Evolutionary conservation across 1,140 invertebrate genomes (phyloP).

Genomic region (Sarcophaga peregrina): DNA sequence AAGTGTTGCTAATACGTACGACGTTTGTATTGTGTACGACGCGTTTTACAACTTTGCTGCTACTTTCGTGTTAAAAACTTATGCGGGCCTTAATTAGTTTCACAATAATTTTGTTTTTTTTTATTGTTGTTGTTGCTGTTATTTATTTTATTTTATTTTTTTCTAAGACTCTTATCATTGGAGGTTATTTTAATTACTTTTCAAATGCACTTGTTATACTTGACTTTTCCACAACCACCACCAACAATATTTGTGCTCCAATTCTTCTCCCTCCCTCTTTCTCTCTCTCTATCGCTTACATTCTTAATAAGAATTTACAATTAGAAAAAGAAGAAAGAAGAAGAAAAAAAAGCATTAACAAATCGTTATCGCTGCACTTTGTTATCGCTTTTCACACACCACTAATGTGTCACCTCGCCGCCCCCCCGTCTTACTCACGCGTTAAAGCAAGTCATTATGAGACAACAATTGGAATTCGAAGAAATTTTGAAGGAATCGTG

Average conservation of each 20-base stretch:
- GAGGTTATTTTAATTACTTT: conserved; percentile 27
- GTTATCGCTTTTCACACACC: neutral
- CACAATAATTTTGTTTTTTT: neutral
- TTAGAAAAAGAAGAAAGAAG: neutral
- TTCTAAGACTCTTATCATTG: conserved; percentile 37
- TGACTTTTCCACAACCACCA: neutral
- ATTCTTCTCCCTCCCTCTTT: neutral
- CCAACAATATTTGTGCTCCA: conserved; percentile 36
- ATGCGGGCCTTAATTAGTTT: conserved; percentile 22
- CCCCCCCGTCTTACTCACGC: no score
- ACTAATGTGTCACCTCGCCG: no score
- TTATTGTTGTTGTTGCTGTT: conserved; percentile 2
- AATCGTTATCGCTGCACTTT: neutral
- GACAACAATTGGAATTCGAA: neutral
- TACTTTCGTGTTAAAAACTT: neutral
- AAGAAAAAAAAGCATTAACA: neutral
- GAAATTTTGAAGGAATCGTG: no score
- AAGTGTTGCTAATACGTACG: no score
- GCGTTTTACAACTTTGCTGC: no score
- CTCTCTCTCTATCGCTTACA: no score
- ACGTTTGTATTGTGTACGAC: no score
- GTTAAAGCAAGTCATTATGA: conserved; percentile 16
- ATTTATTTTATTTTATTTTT: neutral
- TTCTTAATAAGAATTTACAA: no score
- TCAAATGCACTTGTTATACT: conserved; percentile 23